phyloP scores from a whole-genome alignment of 2,888 invertebrate species.

The Aromia moschata region DNA sequence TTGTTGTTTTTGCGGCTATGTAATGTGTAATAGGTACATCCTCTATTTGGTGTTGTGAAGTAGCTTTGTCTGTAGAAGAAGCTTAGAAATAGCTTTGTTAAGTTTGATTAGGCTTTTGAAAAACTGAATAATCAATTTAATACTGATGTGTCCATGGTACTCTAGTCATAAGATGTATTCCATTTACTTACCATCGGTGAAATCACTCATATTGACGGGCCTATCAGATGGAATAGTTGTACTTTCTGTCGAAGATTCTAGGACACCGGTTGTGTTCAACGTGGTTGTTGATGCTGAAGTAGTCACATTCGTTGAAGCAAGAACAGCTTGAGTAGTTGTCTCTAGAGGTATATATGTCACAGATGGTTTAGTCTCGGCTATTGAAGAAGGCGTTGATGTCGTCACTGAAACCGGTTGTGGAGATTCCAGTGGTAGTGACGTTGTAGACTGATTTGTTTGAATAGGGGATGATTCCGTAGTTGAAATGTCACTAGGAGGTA shows the following conservation, averaged over 20 bases:
- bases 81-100: too few species aligned
- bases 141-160: too few species aligned
- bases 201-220: slow-evolving; percentile 60
- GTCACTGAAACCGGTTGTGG: slow-evolving; percentile 48
- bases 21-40: too few species aligned
- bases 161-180: slow-evolving; percentile 8
- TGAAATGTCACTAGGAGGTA: slow-evolving; percentile 39
- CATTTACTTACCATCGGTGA: slow-evolving; percentile 57
- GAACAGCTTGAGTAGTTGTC: not conserved
- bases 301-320: slow-evolving; percentile 6
- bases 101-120: too few species aligned
- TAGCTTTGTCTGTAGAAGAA: too few species aligned
- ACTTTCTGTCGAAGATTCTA: slow-evolving; percentile 20
- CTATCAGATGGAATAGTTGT: slow-evolving; percentile 11
- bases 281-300: not conserved
- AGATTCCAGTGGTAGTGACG: slow-evolving; percentile 45
- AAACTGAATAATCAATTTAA: too few species aligned
- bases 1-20: too few species aligned
- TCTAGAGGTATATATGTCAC: slow-evolving; percentile 40
- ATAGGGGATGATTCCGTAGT: slow-evolving; percentile 33
- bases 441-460: slow-evolving; percentile 46
- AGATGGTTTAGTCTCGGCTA: slow-evolving; percentile 38
- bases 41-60: too few species aligned
- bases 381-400: slow-evolving; percentile 39
- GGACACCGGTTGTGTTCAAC: slow-evolving; percentile 1